Conservation (phyloP, 2,113 vertebrate species). For the Entelurus aequoreus region DNA sequence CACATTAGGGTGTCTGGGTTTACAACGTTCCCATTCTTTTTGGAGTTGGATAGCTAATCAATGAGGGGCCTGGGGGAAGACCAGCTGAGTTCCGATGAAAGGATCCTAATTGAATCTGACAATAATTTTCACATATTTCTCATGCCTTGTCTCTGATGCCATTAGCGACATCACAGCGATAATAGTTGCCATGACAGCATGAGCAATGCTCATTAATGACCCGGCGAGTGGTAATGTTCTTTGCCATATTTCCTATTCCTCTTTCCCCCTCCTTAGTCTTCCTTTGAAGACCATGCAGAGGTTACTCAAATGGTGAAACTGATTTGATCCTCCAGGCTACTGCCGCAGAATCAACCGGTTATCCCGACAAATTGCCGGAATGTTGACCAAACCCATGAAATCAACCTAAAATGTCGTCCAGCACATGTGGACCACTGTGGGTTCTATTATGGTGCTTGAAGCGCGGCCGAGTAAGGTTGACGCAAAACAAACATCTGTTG, state of each 20-base stretch:
- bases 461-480: conserved; percentile 50
- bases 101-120: conserved; percentile 78
- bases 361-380: too few relatives aligned
- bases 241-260: conserved; percentile 55
- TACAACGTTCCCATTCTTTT: conserved; percentile 54
- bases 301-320: neutral
- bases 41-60: conserved; percentile 75
- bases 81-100: conserved; percentile 71
- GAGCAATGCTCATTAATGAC: conserved; percentile 80
- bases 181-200: conserved; percentile 82
- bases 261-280: conserved; percentile 11
- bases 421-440: conserved; percentile 51
- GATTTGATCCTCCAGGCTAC: neutral
- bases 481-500: conserved; percentile 76
- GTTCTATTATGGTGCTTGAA: conserved; percentile 65
- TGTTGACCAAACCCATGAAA: neutral
- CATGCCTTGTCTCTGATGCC: conserved; percentile 72
- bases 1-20: conserved; percentile 60
- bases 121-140: conserved; percentile 80
- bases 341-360: neutral
- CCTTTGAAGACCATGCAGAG: neutral
- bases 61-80: conserved; percentile 67
- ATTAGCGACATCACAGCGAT: conserved; percentile 77
- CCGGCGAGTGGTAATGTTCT: conserved; percentile 69
- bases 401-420: conserved; percentile 39